Evolutionary conservation across 2,113 vertebrate species (phyloP).

Genomic region (Forbesichthys papilliferus): DNA sequence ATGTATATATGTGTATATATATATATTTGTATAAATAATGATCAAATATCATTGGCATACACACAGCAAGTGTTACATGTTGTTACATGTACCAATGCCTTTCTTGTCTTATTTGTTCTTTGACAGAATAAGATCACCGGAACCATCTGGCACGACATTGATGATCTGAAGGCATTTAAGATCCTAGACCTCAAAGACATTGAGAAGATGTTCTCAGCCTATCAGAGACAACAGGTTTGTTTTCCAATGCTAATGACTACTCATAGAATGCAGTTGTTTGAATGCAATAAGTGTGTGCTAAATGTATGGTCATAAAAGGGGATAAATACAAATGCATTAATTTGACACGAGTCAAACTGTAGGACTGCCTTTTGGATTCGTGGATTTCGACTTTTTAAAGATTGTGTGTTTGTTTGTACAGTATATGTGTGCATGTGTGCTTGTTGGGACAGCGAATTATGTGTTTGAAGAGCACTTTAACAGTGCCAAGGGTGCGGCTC

Average conservation of each 20-base stretch:
- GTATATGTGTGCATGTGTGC: conserved; percentile 10
- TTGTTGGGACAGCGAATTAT: background rate
- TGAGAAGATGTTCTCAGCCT: conserved; percentile 97
- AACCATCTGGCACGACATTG: conserved; percentile 94
- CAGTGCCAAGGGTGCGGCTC: conserved; percentile 26
- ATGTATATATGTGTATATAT: too few relatives aligned
- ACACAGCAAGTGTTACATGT: too few relatives aligned
- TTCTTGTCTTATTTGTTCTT: background rate
- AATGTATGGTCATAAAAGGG: background rate
- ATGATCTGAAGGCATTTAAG: conserved; percentile 90
- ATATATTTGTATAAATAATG: too few relatives aligned
- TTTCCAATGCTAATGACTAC: conserved; percentile 4
- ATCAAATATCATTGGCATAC: too few relatives aligned
- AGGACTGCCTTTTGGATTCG: conserved; percentile 1
- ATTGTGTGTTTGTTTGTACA: conserved; percentile 5
- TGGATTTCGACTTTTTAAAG: background rate
- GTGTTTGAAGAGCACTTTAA: conserved; percentile 18
- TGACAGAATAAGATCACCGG: conserved; percentile 87
- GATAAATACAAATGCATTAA: background rate
- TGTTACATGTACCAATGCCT: background rate
- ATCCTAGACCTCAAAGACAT: conserved; percentile 93
- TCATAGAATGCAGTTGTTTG: background rate
- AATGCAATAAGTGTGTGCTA: background rate
- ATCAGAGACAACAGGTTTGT: conserved; percentile 87
- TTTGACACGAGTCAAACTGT: background rate